A percentile compares a stretch with the other conserved stretches of the same genome.
phyloP scores from a whole-genome alignment of 1,140 invertebrate genomes.

The Heliothis subflexa region DNA sequence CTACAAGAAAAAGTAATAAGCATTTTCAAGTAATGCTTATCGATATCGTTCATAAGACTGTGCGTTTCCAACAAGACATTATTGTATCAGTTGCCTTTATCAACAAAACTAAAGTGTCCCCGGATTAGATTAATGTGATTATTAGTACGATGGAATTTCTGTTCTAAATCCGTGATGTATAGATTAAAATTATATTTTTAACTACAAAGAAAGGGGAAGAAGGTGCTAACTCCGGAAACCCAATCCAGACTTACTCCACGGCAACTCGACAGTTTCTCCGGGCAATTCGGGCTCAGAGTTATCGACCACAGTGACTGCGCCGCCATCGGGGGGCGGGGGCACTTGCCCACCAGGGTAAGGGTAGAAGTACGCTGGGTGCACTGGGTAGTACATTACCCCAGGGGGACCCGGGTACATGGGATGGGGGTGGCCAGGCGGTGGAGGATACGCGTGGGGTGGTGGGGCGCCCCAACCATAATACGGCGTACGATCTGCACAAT shows the following conservation, averaged over 20 bases:
- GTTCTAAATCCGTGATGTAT: not conserved
- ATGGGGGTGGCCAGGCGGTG: constrained; percentile 60
- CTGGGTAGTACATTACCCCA: constrained; percentile 72
- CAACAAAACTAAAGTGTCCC: constrained; percentile 16
- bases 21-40: not conserved
- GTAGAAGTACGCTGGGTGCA: constrained; percentile 78
- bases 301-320: constrained; percentile 60
- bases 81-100: constrained; percentile 36
- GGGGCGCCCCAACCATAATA: constrained; percentile 74
- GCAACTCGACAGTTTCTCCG: constrained; percentile 80
- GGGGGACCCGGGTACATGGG: constrained; percentile 65
- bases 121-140: constrained; percentile 40
- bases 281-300: constrained; percentile 69
- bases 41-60: not conserved
- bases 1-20: not conserved
- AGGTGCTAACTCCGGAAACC: constrained; percentile 57
- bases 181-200: not conserved
- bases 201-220: constrained; percentile 37
- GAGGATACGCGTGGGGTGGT: constrained; percentile 65
- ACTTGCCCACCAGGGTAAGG: constrained; percentile 57
- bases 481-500: constrained; percentile 64
- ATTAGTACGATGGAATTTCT: constrained; percentile 19
- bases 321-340: constrained; percentile 48
- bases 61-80: constrained; percentile 15
- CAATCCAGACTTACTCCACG: constrained; percentile 78